Base-by-base conservation (phyloP, 2,888 invertebrate species). In the Orthosia cruda region DNA sequence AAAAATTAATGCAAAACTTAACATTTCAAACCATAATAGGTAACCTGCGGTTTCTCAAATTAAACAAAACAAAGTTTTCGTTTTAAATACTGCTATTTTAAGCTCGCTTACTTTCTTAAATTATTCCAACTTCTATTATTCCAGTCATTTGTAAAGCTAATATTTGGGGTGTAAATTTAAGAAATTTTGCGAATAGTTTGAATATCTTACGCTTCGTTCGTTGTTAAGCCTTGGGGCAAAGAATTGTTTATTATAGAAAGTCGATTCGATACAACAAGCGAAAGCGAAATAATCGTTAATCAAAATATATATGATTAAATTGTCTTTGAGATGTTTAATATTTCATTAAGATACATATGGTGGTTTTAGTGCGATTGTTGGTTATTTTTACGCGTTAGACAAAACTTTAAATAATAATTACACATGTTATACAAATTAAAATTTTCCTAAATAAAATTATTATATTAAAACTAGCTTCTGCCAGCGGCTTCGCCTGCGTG, bases 101-200 rank as follows among this genome's bases (percentile, higher is more conserved):
- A 77, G 47, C 58, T 74, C 50, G 45, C 32, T 64, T 59, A 57
- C 15, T 71, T 49, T 47, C 26, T 65, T 45, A n/a, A n/a, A n/a
- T n/a, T n/a, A 64, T 40, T n/a, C 13, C 40, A 15, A 54, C 23
- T 54, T 75, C 69, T 72, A 77, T 87, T 80, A 86, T 86, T 84
- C 32, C 52, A 62, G 61, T 66, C 68, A 68, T 84, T 87, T 84
- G 78, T 77, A 57, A 76, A 67, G 63, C 62, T 80, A 81, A 86
- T 80, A 84, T 80, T 68, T 72, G 40, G 64, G 81, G 63, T 64
- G 67, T 59, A 76, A 72, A 77, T 87, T 80, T 73, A 74, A 78
- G 81, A 80, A 81, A 71, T 77, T 77, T 50, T 45, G 55, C 23
- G 49, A 77, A 81, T 86, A 80, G 68, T 83, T 77, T 32, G 26